Percentiles rank a stretch among this genome's conserved stretches.
Evolutionary conservation across 1,140 invertebrate species (phyloP).

Genomic region (Diorhabda sublineata): DNA sequence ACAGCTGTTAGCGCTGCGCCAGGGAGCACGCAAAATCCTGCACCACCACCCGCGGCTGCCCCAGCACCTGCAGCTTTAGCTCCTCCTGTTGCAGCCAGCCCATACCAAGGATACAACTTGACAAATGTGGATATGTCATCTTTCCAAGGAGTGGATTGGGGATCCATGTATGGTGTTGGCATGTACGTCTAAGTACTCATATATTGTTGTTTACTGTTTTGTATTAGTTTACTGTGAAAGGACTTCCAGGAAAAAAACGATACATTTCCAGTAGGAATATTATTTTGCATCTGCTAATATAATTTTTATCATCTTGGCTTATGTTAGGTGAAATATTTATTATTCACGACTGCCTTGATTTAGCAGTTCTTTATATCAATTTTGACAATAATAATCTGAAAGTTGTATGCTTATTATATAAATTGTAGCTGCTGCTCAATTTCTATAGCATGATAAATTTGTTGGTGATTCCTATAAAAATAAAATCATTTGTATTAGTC

Average conservation of each 20-base stretch:
- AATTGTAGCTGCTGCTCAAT: too few species aligned
- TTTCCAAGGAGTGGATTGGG: conserved; percentile 86
- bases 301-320: too few species aligned
- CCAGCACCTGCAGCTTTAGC: conserved; percentile 52
- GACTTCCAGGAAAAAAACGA: conserved; percentile 30
- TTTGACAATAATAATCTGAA: too few species aligned
- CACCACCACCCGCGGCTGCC: conserved; percentile 48
- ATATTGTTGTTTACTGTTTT: conserved; percentile 12
- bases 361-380: too few species aligned
- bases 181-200: conserved; percentile 71
- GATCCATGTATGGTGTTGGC: conserved; percentile 83
- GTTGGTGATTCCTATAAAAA: too few species aligned
- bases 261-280: conserved; percentile 29
- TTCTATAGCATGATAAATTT: too few species aligned
- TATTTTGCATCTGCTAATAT: too few species aligned
- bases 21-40: conserved; percentile 48
- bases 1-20: conserved; percentile 54
- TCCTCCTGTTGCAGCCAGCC: conserved; percentile 60
- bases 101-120: conserved; percentile 76
- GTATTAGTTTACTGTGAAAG: conserved; percentile 10
- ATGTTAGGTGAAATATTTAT: too few species aligned
- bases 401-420: too few species aligned
- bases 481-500: too few species aligned
- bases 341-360: too few species aligned
- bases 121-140: conserved; percentile 87